Base-by-base conservation (phyloP, 1,140 invertebrate genomes). In the Cyclargus thomasi region DNA sequence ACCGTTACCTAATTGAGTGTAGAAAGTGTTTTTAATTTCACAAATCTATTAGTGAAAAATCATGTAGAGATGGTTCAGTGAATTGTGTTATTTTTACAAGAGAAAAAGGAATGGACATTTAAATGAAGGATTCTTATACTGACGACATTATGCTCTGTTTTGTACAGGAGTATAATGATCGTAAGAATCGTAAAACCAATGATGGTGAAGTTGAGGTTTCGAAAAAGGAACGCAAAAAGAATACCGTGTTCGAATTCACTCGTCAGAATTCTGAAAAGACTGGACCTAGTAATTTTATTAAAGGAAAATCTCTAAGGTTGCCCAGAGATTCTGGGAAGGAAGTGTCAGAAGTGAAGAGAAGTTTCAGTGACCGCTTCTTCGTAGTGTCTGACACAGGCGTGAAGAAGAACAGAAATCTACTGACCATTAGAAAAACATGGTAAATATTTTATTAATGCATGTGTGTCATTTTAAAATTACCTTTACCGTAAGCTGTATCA, bases 81-180 rank as follows among this genome's bases (percentile, higher is more conserved):
- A 59, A 20, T 17, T 62, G 53, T 62, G 67, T 47, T 47, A 47
- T 47, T 47, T 16, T 16, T 47, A 47, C 14, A 14, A 47, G 14
- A 35, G 65, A 69, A 62, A 53, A 67, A 70, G 71, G 68, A 66
- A 75, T 77, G 76, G 72, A 71, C 72, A 74, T 77, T 67, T 90
- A 87, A 82, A 90, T 88, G 88, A 90, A 88, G 82, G 86, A 90
- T 66, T 77, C 81, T 66, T 83, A 87, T 79, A 73, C 86, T 72
- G 83, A 88, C 65, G 85, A 90, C 79, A 88, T 86, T 85, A 90
- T 90, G 88, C 84, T 90, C 66, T 90, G 88, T 81, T 88, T 88
- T 68, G 84, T 90, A 53, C 85, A 90, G 83, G 81, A 83, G 39
- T 88, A 85, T 72, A 74, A 80, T 72, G 80, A 86, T 72, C 75